These are phyloP conservation scores for Cheirogaleus major DNA, from an alignment of 2,797 vertebrate genomes.

Conservation along the genomic window DNA sequence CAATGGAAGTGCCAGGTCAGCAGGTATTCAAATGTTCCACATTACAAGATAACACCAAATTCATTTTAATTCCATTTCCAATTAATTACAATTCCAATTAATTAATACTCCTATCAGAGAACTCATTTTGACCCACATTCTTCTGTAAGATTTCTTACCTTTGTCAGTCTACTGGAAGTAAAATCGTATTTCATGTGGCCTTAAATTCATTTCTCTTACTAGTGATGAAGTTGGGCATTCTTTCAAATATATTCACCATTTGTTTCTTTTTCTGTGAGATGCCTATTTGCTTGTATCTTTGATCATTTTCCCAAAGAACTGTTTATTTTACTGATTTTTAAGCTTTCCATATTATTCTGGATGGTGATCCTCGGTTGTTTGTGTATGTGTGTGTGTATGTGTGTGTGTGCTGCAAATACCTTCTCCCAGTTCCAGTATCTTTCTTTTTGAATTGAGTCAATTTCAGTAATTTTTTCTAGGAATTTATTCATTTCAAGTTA, in stretches of 20 bases:
- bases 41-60: neutral
- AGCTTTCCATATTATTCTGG: neutral
- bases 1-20: neutral
- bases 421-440: neutral
- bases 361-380: neutral
- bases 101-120: neutral
- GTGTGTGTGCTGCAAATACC: neutral
- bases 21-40: neutral
- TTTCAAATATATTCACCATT: neutral
- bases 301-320: neutral
- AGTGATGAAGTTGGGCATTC: neutral
- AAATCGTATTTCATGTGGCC: neutral
- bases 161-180: neutral
- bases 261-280: neutral
- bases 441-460: neutral
- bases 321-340: neutral
- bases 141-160: neutral
- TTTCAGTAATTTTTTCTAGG: neutral
- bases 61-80: slow-evolving; percentile 7
- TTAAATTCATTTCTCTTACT: neutral
- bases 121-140: neutral
- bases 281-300: neutral
- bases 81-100: neutral
- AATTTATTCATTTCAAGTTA: neutral
- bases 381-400: no score